These are phyloP conservation scores for Heliocidaris erythrogramma DNA, from an alignment of 35 echinoderm and acorn worm species.

Conservation along the genomic window DNA sequence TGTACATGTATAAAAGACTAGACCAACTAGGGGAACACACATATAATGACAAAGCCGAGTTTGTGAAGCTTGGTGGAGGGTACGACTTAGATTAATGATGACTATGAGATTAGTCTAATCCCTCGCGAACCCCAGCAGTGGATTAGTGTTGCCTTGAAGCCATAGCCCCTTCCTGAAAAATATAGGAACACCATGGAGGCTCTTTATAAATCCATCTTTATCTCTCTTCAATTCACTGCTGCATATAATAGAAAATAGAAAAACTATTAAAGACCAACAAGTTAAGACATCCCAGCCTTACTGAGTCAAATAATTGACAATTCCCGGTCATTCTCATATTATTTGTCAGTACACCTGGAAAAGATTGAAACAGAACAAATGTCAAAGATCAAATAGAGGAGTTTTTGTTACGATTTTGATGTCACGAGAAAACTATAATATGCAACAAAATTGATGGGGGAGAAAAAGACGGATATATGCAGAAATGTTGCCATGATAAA, in stretches of 20 bases:
- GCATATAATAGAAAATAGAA: background rate
- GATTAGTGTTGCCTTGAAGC: background rate
- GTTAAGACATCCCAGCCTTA: background rate
- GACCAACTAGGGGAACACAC: constrained; percentile 33
- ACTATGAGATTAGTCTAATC: constrained; percentile 28
- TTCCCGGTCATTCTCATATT: too few species aligned
- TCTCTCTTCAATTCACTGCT: background rate
- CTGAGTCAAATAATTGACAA: too few species aligned
- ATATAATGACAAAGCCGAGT: constrained; percentile 41
- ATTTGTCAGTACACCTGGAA: too few species aligned
- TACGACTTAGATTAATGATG: background rate
- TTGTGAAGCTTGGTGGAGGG: constrained; percentile 37
- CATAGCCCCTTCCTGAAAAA: constrained; percentile 7
- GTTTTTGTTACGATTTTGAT: background rate
- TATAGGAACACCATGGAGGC: background rate
- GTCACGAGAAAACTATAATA: background rate
- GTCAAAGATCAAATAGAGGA: background rate
- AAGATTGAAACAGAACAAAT: background rate
- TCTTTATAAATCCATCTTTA: background rate
- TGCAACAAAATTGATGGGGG: background rate
- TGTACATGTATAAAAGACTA: background rate
- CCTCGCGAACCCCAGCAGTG: background rate
- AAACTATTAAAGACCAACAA: background rate
- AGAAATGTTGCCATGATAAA: constrained; percentile 24
- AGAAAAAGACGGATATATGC: background rate